Evolutionary conservation across 1,140 invertebrate genomes (phyloP).

Genomic region (Neodiprion fabricii): DNA sequence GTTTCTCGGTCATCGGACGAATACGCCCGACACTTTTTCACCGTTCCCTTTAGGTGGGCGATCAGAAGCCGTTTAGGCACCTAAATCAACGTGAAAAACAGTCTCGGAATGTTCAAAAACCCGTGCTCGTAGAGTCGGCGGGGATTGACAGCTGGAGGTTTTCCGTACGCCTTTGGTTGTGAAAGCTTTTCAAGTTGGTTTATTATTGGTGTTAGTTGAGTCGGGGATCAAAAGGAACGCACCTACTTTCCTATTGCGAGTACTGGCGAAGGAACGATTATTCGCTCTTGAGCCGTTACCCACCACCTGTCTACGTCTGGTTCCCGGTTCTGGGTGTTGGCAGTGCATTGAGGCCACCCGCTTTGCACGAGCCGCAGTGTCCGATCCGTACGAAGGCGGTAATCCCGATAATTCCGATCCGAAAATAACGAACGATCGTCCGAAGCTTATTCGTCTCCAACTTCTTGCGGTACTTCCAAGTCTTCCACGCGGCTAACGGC

Average conservation of each 20-base stretch:
- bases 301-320: slow-evolving; percentile 17
- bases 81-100: background rate
- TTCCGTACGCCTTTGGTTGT: background rate
- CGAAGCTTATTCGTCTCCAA: slow-evolving; percentile 18
- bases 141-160: background rate
- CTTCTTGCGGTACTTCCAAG: no score
- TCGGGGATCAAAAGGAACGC: slow-evolving; percentile 5
- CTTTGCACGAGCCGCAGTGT: slow-evolving; percentile 21
- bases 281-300: slow-evolving; percentile 2
- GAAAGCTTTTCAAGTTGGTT: slow-evolving; percentile 6
- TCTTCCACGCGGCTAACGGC: no score
- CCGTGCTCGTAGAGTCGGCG: background rate
- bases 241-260: background rate
- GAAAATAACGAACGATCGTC: slow-evolving; percentile 49
- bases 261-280: background rate
- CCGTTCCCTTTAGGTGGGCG: background rate
- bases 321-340: background rate
- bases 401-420: slow-evolving; percentile 15
- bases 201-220: slow-evolving; percentile 8
- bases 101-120: background rate
- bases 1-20: slow-evolving; percentile 35
- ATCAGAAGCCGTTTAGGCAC: background rate
- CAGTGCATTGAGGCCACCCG: slow-evolving; percentile 2
- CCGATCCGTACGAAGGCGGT: slow-evolving; percentile 22
- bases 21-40: slow-evolving; percentile 11